A percentile compares a stretch with the other conserved stretches of the same genome.
phyloP scores from a whole-genome alignment of 2,888 invertebrate genomes.

The Hydropsyche betteni region DNA sequence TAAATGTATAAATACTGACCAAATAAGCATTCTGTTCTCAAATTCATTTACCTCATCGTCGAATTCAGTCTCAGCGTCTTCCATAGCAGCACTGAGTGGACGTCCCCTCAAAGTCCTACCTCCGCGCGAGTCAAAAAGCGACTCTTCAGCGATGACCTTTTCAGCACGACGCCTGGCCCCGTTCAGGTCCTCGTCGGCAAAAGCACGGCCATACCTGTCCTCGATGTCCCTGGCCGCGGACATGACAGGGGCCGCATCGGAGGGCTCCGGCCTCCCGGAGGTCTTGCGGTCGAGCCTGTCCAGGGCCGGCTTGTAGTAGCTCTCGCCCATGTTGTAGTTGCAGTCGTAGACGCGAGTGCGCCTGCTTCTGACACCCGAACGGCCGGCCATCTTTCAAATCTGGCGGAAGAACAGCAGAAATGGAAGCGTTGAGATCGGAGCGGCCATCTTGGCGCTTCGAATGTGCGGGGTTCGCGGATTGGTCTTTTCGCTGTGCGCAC shows the following conservation, averaged over 20 bases:
- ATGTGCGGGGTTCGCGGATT: too few relatives aligned
- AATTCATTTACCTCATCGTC: conserved; percentile 62
- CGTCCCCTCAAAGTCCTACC: conserved; percentile 64
- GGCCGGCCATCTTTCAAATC: conserved; percentile 54
- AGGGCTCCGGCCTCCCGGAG: conserved; percentile 62
- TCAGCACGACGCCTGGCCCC: conserved; percentile 64
- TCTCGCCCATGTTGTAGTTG: conserved; percentile 86
- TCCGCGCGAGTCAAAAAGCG: conserved; percentile 73
- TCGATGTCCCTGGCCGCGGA: conserved; percentile 55
- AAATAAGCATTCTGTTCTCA: too few relatives aligned
- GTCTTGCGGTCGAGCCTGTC: conserved; percentile 80
- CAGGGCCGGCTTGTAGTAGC: conserved; percentile 81
- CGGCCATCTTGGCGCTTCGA: too few relatives aligned
- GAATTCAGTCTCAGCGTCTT: conserved; percentile 60
- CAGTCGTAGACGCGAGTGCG: conserved; percentile 86
- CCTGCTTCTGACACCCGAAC: conserved; percentile 67
- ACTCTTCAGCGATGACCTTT: conserved; percentile 64
- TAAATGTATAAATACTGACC: too few relatives aligned
- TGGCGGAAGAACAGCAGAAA: too few relatives aligned
- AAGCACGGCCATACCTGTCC: conserved; percentile 60
- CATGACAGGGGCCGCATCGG: conserved; percentile 42
- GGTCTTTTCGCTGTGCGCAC: too few relatives aligned
- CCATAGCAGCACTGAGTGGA: conserved; percentile 62
- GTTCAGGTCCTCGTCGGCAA: conserved; percentile 64
- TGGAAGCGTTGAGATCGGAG: too few relatives aligned